Evolutionary conservation across 2,888 invertebrate genomes (phyloP).

Genomic region (Oithona nana): DNA sequence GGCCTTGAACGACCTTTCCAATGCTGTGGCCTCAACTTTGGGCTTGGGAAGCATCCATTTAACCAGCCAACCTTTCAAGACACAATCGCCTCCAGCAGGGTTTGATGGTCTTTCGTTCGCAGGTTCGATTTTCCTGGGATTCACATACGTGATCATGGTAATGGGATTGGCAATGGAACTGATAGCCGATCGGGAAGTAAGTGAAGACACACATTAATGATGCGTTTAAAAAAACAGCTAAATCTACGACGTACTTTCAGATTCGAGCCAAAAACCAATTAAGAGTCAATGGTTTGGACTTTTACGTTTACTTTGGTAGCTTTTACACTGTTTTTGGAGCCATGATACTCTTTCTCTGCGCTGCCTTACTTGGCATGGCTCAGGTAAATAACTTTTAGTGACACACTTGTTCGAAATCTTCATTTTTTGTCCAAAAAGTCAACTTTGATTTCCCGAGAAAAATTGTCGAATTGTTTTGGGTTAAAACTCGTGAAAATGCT

Average conservation of each 20-base stretch:
- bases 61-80: slow-evolving; percentile 1
- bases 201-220: slow-evolving; percentile 17
- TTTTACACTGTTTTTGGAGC: slow-evolving; percentile 50
- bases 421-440: too few relatives aligned
- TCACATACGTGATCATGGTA: slow-evolving; percentile 57
- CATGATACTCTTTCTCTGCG: slow-evolving; percentile 46
- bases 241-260: slow-evolving; percentile 32
- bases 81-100: slow-evolving; percentile 25
- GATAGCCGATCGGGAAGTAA: slow-evolving; percentile 63
- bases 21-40: not conserved
- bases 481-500: too few relatives aligned
- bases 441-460: too few relatives aligned
- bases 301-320: slow-evolving; percentile 50
- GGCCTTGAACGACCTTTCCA: not conserved
- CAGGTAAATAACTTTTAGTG: too few relatives aligned
- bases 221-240: not conserved
- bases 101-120: slow-evolving; percentile 50
- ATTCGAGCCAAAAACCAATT: slow-evolving; percentile 62
- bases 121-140: slow-evolving; percentile 55
- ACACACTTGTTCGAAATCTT: too few relatives aligned
- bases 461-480: too few relatives aligned
- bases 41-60: not conserved
- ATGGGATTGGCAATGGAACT: slow-evolving; percentile 57
- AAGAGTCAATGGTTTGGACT: slow-evolving; percentile 56
- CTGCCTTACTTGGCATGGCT: slow-evolving; percentile 42